Evolutionary conservation across 2,113 vertebrate species (phyloP), one percentile per base, ranked within the genome.

Genomic region (Syngnathus scovelli): DNA sequence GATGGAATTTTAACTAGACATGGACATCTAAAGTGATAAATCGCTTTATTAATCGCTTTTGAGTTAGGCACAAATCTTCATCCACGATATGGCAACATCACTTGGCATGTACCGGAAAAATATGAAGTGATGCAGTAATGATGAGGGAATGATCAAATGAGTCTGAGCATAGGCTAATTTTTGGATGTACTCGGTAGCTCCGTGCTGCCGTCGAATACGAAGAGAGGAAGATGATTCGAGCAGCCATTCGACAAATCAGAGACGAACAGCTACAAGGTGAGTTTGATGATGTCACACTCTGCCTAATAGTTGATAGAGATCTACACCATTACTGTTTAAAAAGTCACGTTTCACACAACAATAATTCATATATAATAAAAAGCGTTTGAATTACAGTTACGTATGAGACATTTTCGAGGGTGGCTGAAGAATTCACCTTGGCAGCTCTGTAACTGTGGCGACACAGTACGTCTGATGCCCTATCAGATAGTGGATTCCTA

Each of bases 151-250:
- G 12, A 38, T 11, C 9, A 16, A 52, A n/a, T 10, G 19, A 52
- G 6, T 52, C 19, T 3, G 19, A 60, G 18, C 43, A 21, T 10
- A 46, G 8, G 2, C 49, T 23, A 61, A 39, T 39, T 52, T 1
- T 44, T 61, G 38, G 59, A 1, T 52, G 2, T 63, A 18, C 59
- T 54, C 70, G 27, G 8, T 80, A 96, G 95, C 90, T 98, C 51
- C 91, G 93, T 33, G 87, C 89, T 0, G 91, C 95, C 0, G 85
- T 76, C 0, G 93, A 95, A 65, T 98, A 94, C 0, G 94, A 96
- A 82, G 95, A 98, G 72, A 93, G 95, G 68, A 96, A 96, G 82
- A 77, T 98, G 75, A 98, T 98, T 75, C 89, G 95, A 74, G 94
- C 93, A 0, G 92, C 94, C 71, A 98, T 98, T 82, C 91, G 94